phyloP scores from a whole-genome alignment of 1,140 invertebrate species.

The Psilanteris sp. region DNA sequence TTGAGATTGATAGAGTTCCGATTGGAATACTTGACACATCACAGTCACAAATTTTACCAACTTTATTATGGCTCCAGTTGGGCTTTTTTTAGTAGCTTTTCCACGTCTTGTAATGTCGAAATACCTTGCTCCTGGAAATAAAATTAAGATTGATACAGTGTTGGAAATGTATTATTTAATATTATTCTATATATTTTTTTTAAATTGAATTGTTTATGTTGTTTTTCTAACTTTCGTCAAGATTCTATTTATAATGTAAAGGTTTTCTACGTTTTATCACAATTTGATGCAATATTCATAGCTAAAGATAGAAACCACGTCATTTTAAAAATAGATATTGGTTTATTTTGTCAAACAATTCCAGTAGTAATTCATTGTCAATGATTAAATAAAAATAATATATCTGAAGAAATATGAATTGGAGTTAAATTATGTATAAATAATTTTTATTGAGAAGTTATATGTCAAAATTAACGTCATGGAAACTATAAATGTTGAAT shows the following conservation, averaged over 20 bases:
- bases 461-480: no score
- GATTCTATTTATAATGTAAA: conserved; percentile 10
- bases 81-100: conserved; percentile 77
- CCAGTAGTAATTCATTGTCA: conserved; percentile 12
- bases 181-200: no score
- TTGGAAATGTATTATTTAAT: no score
- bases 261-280: conserved; percentile 21
- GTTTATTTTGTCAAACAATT: conserved; percentile 25
- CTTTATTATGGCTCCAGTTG: conserved; percentile 68
- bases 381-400: conserved; percentile 4
- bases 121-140: conserved; percentile 84
- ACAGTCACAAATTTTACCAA: conserved; percentile 26
- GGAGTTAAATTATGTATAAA: no score
- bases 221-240: conserved; percentile 16
- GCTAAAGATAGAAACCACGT: conserved; percentile 35
- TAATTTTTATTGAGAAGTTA: no score
- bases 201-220: no score
- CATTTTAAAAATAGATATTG: conserved; percentile 12
- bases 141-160: no score
- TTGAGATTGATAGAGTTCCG: conserved; percentile 22
- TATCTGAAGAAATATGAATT: no score
- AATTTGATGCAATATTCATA: conserved; percentile 18
- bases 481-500: no score
- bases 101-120: conserved; percentile 85
- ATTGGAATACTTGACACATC: conserved; percentile 47